A percentile compares a stretch with the other conserved stretches of the same genome.
These are phyloP conservation scores for Sycobia sp. DNA, from an alignment of 1,140 invertebrate species.

Conservation along the genomic window DNA sequence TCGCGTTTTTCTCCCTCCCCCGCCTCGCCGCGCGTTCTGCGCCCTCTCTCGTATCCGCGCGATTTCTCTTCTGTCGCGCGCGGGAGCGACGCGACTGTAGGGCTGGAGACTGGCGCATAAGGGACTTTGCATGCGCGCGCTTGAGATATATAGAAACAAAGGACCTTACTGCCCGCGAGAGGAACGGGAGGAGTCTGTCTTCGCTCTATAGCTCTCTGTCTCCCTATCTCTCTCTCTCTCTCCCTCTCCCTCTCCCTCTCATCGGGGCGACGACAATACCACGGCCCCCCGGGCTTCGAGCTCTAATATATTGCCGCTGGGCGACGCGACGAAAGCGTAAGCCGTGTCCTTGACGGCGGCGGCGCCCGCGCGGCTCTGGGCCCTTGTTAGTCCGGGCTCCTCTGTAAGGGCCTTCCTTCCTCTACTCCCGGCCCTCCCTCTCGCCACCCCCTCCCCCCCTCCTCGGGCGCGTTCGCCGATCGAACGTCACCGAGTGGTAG, in stretches of 20 bases:
- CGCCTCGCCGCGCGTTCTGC: too few species aligned
- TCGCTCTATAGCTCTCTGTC: too few species aligned
- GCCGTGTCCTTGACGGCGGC: conserved; percentile 38
- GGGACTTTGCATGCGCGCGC: conserved; percentile 13
- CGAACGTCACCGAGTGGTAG: too few species aligned
- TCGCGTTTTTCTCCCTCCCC: background rate
- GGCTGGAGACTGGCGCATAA: too few species aligned
- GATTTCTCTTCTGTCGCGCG: too few species aligned
- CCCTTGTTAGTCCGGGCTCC: conserved; percentile 54
- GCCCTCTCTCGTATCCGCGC: too few species aligned
- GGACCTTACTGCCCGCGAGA: too few species aligned
- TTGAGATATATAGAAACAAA: background rate
- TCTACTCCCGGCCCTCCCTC: conserved; percentile 14
- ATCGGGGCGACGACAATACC: conserved; percentile 54
- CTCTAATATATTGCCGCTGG: conserved; percentile 59
- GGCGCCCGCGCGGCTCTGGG: background rate
- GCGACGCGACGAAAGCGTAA: conserved; percentile 54
- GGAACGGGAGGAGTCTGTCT: too few species aligned
- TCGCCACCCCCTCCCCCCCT: background rate
- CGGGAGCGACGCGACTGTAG: too few species aligned
- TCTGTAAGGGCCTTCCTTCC: conserved; percentile 54
- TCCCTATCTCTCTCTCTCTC: too few species aligned
- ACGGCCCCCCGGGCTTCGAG: conserved; percentile 57
- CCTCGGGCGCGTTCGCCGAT: background rate
- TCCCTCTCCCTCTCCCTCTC: too few species aligned